Evolutionary conservation across 2,113 vertebrate genomes (phyloP), one percentile per base, ranked within the genome.

Genomic region (Alethe diademata): DNA sequence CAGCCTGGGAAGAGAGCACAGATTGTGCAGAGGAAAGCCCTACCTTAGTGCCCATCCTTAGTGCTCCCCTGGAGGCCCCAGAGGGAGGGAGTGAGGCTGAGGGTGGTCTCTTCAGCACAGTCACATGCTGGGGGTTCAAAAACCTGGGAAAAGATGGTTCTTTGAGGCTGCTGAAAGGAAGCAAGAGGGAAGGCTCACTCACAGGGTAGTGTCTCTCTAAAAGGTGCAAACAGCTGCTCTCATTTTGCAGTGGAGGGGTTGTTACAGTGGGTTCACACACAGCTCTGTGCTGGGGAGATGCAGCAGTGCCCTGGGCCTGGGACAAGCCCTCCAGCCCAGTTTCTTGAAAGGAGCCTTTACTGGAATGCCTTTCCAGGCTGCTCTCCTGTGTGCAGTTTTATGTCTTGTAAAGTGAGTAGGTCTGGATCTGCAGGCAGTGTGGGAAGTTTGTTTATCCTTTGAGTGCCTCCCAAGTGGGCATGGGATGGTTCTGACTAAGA

Each of bases 391-490:
- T 72, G 12, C 78, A 83, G 58, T 88, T 86, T 42, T 47, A 60
- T 87, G 60, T 58, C 54, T 33, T 54, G 15, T 36, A 14, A 71
- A 71, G 73, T 47, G 78, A 26, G 12, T 78, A 50, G 31, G 73
- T 78, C 73, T 75, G 65, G 19, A 26, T 93, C 69, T 93, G 50
- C 42, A 57, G 71, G 51, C 85, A 67, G 11, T n/a, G 36, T 35
- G 36, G 36, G 51, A 53, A 48, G 31, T 45, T 85, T 78, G 36
- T 85, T 94, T 78, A 51, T 67, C 31, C n/a, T 53, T 89, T 65
- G n/a, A 79, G 50, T 75, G 71, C 66, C 79, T 90, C 78, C 78
- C 86, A 73, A 54, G 74, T 29, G 66, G 81, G n/a, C 88, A 53
- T 38, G 26, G 67, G 28, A 74, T 72, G 54, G 40, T 53, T 94